A percentile compares a stretch with the other conserved stretches of the same genome.
phyloP scores from a whole-genome alignment of 1,140 invertebrate genomes.

The Dysdera silvatica region DNA sequence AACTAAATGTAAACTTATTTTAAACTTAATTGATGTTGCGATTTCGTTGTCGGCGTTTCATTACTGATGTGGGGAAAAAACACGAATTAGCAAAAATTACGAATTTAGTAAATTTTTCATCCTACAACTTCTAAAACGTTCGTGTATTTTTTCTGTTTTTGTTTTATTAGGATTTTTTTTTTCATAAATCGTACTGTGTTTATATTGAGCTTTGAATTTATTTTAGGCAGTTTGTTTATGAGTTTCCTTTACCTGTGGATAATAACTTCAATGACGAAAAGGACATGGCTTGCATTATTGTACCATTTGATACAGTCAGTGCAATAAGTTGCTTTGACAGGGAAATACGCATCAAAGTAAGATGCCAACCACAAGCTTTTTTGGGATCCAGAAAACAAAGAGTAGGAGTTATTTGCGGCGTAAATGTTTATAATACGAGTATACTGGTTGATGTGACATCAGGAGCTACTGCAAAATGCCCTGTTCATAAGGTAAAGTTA shows the following conservation, averaged over 20 bases:
- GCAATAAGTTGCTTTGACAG: slow-evolving; percentile 3
- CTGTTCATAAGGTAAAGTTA: background rate
- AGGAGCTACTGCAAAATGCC: background rate
- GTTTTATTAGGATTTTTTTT: too few species aligned
- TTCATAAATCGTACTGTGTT: too few species aligned
- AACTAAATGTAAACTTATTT: too few species aligned
- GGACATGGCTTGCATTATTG: slow-evolving; percentile 7
- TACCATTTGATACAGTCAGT: slow-evolving; percentile 7
- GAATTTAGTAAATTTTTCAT: too few species aligned
- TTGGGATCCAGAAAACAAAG: background rate
- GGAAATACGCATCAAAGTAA: background rate
- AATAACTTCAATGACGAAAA: background rate
- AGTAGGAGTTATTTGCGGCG: slow-evolving; percentile 1
- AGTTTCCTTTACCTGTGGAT: slow-evolving; percentile 8
- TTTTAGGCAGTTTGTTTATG: slow-evolving; percentile 19
- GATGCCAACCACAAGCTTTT: background rate
- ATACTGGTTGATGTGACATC: background rate
- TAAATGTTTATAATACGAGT: slow-evolving; percentile 6
- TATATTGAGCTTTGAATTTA: too few species aligned
- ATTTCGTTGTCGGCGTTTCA: too few species aligned
- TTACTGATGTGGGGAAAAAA: too few species aligned
- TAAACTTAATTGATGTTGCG: too few species aligned
- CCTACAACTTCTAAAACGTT: too few species aligned
- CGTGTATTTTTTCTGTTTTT: too few species aligned
- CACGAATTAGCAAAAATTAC: too few species aligned